Conservation (phyloP, 2,888 invertebrate genomes). For the Spatulosminthurus flaviceps region DNA sequence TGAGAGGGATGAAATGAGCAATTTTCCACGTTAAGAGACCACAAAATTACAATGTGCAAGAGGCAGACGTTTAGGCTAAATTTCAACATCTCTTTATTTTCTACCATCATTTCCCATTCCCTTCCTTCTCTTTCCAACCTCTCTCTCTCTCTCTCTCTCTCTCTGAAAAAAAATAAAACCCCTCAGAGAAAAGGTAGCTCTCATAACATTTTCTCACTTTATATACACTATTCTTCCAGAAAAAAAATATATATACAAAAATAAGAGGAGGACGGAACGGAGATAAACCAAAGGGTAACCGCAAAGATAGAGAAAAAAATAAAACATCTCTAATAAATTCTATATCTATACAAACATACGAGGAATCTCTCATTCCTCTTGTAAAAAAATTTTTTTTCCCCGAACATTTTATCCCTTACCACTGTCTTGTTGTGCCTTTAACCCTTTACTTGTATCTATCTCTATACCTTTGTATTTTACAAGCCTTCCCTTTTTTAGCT, state of each 20-base stretch:
- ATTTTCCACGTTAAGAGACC: conserved; percentile 47
- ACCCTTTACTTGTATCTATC: too few relatives aligned
- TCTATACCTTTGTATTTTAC: neutral
- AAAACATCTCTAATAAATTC: conserved; percentile 10
- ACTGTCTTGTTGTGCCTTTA: too few relatives aligned
- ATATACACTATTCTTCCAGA: too few relatives aligned
- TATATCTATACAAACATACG: neutral
- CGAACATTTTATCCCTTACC: neutral
- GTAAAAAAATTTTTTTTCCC: neutral
- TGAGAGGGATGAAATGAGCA: conserved; percentile 47
- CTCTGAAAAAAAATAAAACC: neutral
- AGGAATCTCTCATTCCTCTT: too few relatives aligned
- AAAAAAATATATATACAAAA: too few relatives aligned
- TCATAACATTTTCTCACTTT: too few relatives aligned
- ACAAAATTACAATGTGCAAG: conserved; percentile 48
- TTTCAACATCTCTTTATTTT: conserved; percentile 33
- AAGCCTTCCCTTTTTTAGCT: too few relatives aligned
- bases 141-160: neutral
- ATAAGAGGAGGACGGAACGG: too few relatives aligned
- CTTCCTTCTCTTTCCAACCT: neutral
- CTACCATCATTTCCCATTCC: too few relatives aligned
- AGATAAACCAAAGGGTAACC: neutral
- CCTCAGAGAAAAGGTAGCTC: too few relatives aligned
- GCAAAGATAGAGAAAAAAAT: neutral
- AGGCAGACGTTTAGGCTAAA: conserved; percentile 47